These are phyloP conservation scores for Alethe diademata DNA, from an alignment of 2,113 vertebrate species.

Conservation along the genomic window DNA sequence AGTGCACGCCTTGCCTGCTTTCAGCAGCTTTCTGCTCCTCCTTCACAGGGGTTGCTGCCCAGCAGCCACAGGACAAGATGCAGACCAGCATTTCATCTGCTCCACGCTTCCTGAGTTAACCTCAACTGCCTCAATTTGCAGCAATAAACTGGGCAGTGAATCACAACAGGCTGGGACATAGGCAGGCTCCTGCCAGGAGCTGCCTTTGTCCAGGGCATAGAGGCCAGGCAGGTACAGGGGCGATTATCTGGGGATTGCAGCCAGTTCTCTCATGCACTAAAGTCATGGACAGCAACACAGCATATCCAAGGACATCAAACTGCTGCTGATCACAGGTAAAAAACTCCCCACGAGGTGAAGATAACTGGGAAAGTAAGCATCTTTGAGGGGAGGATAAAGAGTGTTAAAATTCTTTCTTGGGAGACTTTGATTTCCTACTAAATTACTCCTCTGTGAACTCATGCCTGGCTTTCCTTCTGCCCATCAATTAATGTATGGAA, in stretches of 20 bases:
- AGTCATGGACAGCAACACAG: fast-evolving
- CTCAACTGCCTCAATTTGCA: background rate
- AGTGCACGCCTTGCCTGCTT: fast-evolving
- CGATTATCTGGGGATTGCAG: too few relatives aligned
- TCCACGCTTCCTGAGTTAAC: fast-evolving
- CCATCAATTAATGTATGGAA: background rate
- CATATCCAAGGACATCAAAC: background rate
- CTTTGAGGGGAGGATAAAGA: background rate
- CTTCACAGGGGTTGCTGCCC: background rate
- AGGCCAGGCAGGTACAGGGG: background rate
- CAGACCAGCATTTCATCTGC: background rate
- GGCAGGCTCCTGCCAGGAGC: background rate
- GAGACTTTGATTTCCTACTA: background rate
- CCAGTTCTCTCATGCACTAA: fast-evolving
- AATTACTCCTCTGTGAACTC: background rate
- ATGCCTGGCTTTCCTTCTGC: background rate
- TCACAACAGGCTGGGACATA: fast-evolving
- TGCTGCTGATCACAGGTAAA: background rate
- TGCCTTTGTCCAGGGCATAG: background rate
- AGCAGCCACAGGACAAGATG: background rate
- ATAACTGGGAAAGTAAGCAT: background rate
- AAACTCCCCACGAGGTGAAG: background rate
- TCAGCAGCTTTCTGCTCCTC: background rate
- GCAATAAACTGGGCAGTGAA: background rate
- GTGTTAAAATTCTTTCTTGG: background rate